phyloP scores from a whole-genome alignment of 2,888 invertebrate genomes.

The Dromius quadrimaculatus region DNA sequence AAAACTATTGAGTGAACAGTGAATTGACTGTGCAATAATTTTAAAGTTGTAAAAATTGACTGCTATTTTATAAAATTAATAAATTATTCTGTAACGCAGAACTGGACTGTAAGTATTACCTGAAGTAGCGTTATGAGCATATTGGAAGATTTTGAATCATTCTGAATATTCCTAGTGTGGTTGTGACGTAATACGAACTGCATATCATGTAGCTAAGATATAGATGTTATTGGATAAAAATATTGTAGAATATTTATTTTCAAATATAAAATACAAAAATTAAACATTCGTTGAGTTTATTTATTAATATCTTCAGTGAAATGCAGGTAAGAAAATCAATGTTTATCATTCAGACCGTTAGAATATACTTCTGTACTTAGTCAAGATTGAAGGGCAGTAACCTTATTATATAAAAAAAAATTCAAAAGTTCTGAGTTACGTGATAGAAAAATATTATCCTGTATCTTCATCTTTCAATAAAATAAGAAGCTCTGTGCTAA shows the following conservation, averaged over 20 bases:
- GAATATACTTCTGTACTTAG: too few species aligned
- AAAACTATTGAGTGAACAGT: slow-evolving; percentile 42
- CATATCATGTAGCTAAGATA: slow-evolving; percentile 37
- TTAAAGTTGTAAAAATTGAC: slow-evolving; percentile 26
- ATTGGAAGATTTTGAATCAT: slow-evolving; percentile 7
- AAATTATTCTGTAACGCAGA: slow-evolving; percentile 37
- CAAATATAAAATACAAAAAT: background rate
- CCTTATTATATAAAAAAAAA: too few species aligned
- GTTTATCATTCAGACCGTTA: too few species aligned
- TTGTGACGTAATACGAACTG: slow-evolving; percentile 36
- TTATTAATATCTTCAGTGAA: too few species aligned
- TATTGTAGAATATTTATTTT: background rate
- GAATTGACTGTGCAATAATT: slow-evolving; percentile 47
- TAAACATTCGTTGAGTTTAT: too few species aligned
- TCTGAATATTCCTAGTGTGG: slow-evolving; percentile 46
- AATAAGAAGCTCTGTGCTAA: too few species aligned
- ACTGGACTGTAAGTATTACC: slow-evolving; percentile 20
- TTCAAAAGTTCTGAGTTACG: too few species aligned
- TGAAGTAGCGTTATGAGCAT: slow-evolving; percentile 18
- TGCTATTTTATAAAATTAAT: slow-evolving; percentile 28
- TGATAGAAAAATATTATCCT: too few species aligned
- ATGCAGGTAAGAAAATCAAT: too few species aligned
- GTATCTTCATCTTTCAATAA: too few species aligned
- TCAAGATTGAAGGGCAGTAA: too few species aligned
- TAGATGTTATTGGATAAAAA: background rate